These are phyloP conservation scores for Belonocnema kinseyi DNA, from an alignment of 1,140 invertebrate genomes.

Conservation along the genomic window DNA sequence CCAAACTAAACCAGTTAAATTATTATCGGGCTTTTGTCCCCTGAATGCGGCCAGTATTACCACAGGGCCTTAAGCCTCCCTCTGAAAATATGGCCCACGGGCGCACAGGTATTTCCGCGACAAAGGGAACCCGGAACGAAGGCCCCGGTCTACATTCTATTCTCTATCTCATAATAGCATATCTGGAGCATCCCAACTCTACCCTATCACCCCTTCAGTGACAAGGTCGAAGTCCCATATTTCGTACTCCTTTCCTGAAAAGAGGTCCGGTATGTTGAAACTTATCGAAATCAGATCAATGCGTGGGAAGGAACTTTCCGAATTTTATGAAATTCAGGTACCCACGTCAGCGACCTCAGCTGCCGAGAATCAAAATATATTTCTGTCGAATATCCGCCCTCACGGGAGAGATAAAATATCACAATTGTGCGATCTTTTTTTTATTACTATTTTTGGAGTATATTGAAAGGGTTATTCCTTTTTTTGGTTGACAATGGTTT, in stretches of 20 bases:
- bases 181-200: neutral
- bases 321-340: conserved; percentile 10
- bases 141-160: conserved; percentile 1
- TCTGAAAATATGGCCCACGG: conserved; percentile 37
- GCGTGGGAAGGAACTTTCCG: conserved; percentile 2
- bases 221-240: conserved; percentile 16
- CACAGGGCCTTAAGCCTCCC: conserved; percentile 33
- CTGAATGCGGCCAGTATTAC: conserved; percentile 45
- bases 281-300: conserved; percentile 9
- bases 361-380: neutral
- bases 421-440: neutral
- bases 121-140: conserved; percentile 36
- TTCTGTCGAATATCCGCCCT: neutral
- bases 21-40: conserved; percentile 54
- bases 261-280: neutral
- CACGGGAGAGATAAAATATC: neutral
- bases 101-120: conserved; percentile 48
- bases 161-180: conserved; percentile 14
- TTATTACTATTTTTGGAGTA: neutral
- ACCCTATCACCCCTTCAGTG: conserved; percentile 6
- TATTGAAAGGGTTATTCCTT: neutral
- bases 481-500: neutral
- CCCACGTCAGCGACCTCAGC: neutral
- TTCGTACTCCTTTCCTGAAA: neutral
- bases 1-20: conserved; percentile 49